These are phyloP conservation scores for Loriculus beryllinus DNA, from an alignment of 2,797 vertebrate species.

Conservation along the genomic window DNA sequence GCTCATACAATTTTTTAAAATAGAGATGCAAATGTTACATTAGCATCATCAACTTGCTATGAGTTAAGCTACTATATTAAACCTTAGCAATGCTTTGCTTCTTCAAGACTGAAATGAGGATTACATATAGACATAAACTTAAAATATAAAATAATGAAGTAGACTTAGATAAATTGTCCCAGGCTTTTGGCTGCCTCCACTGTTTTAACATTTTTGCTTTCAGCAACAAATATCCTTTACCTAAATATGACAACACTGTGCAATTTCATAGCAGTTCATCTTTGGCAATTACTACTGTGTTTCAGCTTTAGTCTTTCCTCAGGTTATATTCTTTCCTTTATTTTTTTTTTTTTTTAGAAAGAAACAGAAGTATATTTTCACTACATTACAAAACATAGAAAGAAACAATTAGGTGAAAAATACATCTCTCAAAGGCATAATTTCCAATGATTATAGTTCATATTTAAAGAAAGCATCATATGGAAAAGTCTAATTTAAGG, in stretches of 20 bases:
- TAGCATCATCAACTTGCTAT: not conserved
- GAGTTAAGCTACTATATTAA: not conserved
- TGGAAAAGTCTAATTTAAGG: not conserved
- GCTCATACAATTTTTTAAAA: not conserved
- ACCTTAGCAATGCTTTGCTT: not conserved
- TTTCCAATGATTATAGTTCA: not conserved
- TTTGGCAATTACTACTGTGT: not conserved
- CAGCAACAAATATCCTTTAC: not conserved
- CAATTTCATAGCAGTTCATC: not conserved
- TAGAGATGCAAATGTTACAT: not conserved
- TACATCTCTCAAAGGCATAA: not conserved
- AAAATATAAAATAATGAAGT: not conserved
- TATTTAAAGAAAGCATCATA: constrained; percentile 24
- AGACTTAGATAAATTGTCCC: not conserved
- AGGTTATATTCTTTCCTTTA: not conserved
- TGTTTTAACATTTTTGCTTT: not conserved
- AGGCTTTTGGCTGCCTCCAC: not conserved
- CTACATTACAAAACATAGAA: not conserved
- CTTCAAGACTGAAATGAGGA: not conserved
- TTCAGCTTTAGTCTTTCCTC: not conserved
- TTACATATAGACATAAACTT: not conserved
- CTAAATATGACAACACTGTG: not conserved
- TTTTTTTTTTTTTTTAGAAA: not conserved
- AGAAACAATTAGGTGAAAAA: not conserved
- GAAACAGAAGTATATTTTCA: not conserved